Evolutionary conservation across 2,797 vertebrate species (phyloP), one percentile per base, ranked within the genome.

Genomic region (Melanogrammus aeglefinus): DNA sequence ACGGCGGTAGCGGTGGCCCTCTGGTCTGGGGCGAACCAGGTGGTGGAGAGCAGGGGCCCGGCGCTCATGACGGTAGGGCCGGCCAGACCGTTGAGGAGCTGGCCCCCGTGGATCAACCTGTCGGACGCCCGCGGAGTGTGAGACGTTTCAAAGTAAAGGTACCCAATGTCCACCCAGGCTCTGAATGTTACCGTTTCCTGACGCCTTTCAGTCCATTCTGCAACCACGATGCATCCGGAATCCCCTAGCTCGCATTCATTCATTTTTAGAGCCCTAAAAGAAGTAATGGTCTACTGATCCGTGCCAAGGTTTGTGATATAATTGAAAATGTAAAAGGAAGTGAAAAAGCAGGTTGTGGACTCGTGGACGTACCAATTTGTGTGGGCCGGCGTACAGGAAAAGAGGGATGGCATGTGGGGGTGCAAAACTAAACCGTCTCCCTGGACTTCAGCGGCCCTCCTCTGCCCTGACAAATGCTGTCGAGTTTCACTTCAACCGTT

Each of bases 21-120:
- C 81, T 99, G 96, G 72, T 99, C 96, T 0, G 97, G 96, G 36
- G 96, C 96, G 77, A 99, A 99, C 98, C 98, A 99, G 0, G 97
- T 99, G 0, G 97, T 99, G 78, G 98, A 99, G 6, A 99, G 96
- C 85, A 96, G 96, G 0, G 97, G 98, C 2, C 96, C 96, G 0
- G 97, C 97, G 0, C 97, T 98, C 96, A 96, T 97, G 63, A 96
- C 92, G 13, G 97, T 99, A 0, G 98, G 97, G 6, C 98, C 98
- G 0, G 96, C 98, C 82, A 99, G 82, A 81, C 97, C 98, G 18
- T 99, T 99, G n/a, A 99, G 84, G 38, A 99, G 88, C 90, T 99
- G 98, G 73, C 97, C 98, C 63, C 95, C 96, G 0, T 99, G 97
- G 80, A 99, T 97, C 66, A 99, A 88, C 95, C 98, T 99, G 90